A percentile compares a stretch with the other conserved stretches of the same genome.
These are phyloP conservation scores for Esox lucius DNA, from an alignment of 2,797 vertebrate species.

Conservation along the genomic window DNA sequence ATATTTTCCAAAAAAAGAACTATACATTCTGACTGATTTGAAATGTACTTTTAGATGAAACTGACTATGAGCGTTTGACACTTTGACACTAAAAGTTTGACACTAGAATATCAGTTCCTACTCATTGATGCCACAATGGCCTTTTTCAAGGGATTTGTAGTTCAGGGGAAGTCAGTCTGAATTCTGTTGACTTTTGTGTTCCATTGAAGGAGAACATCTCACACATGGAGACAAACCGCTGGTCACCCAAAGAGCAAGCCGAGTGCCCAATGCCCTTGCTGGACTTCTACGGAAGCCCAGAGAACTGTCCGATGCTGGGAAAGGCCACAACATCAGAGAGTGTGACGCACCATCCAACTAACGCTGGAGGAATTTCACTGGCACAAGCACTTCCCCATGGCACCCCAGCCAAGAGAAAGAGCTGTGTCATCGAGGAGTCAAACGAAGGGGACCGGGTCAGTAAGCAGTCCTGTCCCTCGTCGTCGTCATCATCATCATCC, in stretches of 20 bases:
- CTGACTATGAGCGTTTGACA: no score
- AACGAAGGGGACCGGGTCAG: not conserved
- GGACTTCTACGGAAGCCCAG: constrained; percentile 28
- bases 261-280: constrained; percentile 2
- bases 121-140: no score
- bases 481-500: not conserved
- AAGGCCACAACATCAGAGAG: not conserved
- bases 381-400: not conserved
- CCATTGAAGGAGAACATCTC: constrained; percentile 66
- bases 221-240: constrained; percentile 15
- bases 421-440: constrained; percentile 13
- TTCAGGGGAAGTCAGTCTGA: not conserved
- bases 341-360: not conserved
- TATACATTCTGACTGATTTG: no score
- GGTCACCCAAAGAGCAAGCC: not conserved
- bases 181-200: not conserved
- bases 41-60: no score
- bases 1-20: no score
- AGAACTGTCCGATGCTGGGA: not conserved
- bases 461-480: constrained; percentile 34
- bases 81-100: no score
- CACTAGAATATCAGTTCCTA: no score
- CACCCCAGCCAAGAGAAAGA: constrained; percentile 54
- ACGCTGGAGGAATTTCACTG: not conserved
- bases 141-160: no score